These are phyloP conservation scores for Cherax quadricarinatus DNA, from an alignment of 1,140 invertebrate genomes.

Conservation along the genomic window DNA sequence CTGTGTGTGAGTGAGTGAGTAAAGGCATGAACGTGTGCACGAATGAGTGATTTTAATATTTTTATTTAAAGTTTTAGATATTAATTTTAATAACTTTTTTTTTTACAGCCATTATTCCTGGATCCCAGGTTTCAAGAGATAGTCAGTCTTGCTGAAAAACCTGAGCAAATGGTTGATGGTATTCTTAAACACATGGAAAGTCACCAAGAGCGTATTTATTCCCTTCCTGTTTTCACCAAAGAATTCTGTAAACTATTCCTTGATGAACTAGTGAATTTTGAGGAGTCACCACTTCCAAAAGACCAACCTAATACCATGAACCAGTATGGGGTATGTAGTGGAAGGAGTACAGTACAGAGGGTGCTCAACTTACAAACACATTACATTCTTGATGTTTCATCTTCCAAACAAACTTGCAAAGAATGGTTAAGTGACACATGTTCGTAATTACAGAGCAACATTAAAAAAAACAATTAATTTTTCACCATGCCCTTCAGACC, in stretches of 20 bases:
- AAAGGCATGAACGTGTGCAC: no score
- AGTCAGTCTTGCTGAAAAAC: not conserved
- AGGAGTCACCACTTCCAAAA: conserved; percentile 76
- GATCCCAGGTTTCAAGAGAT: conserved; percentile 34
- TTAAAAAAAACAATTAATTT: no score
- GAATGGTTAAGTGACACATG: no score
- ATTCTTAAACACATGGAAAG: not conserved
- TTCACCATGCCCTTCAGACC: no score
- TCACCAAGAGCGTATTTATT: conserved; percentile 71
- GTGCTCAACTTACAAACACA: no score
- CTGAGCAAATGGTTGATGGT: not conserved
- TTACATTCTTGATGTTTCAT: no score
- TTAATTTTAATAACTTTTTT: not conserved
- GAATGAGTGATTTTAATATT: no score
- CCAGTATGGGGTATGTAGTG: conserved; percentile 77
- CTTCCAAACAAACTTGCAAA: no score
- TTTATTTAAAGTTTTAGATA: no score
- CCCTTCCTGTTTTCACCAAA: conserved; percentile 77
- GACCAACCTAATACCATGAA: conserved; percentile 79
- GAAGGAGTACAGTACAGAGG: no score
- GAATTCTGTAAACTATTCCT: conserved; percentile 77
- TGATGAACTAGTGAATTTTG: conserved; percentile 77
- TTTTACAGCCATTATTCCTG: conserved; percentile 46
- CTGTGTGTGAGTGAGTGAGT: no score
- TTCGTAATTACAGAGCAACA: no score